phyloP scores from a whole-genome alignment of 2,888 invertebrate genomes.

The Mythimna pallens region DNA sequence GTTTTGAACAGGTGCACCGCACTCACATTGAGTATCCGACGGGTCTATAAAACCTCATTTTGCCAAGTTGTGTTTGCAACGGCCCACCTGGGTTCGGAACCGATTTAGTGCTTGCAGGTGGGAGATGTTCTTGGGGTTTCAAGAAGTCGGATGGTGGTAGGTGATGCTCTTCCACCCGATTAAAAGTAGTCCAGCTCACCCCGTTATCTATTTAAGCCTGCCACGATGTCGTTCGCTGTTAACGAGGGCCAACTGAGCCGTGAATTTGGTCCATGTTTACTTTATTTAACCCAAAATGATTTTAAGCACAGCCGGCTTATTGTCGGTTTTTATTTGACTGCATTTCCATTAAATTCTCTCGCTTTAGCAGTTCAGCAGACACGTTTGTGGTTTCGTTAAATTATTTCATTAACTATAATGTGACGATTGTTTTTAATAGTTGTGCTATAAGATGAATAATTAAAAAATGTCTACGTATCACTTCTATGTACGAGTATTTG shows the following conservation, averaged over 20 bases:
- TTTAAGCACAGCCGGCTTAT: conserved; percentile 20
- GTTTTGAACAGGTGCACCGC: too few relatives aligned
- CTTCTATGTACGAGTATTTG: neutral
- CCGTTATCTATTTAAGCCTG: neutral
- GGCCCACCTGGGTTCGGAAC: too few relatives aligned
- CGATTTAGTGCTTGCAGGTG: too few relatives aligned
- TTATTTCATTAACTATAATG: conserved; percentile 7
- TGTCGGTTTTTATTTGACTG: conserved; percentile 40
- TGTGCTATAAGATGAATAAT: neutral
- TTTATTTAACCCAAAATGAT: neutral
- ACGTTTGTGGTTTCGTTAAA: conserved; percentile 30
- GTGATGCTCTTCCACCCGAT: too few relatives aligned
- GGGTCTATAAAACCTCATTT: too few relatives aligned
- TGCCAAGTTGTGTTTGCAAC: too few relatives aligned
- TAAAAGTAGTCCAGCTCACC: neutral
- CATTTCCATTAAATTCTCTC: conserved; percentile 37
- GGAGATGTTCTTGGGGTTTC: too few relatives aligned
- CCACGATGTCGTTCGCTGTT: too few relatives aligned
- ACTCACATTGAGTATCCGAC: too few relatives aligned
- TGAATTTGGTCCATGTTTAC: neutral
- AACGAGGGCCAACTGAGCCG: too few relatives aligned
- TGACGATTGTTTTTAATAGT: conserved; percentile 5
- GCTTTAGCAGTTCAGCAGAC: conserved; percentile 19
- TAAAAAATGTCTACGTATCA: neutral
- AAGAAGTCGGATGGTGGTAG: too few relatives aligned